Evolutionary conservation across 2,888 invertebrate genomes (phyloP).

Genomic region (Brachypterus glaber): DNA sequence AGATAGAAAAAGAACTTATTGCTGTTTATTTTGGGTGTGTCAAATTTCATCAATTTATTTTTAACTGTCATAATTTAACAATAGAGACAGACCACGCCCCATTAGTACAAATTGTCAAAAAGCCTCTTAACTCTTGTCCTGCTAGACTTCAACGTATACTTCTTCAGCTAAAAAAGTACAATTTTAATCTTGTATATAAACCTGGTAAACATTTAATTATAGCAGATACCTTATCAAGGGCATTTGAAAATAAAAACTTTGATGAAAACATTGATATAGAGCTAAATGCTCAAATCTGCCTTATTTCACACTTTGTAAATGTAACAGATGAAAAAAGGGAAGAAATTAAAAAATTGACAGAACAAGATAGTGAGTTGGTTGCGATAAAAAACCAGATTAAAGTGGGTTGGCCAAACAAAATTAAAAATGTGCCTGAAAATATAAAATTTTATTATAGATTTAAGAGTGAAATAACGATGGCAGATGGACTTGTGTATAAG

Average conservation of each 20-base stretch:
- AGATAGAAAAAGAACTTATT: slow-evolving; percentile 34
- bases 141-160: slow-evolving; percentile 11
- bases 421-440: background rate
- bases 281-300: background rate
- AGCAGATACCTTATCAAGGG: slow-evolving; percentile 11
- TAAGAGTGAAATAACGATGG: slow-evolving; percentile 8
- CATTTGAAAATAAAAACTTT: slow-evolving; percentile 3
- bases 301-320: background rate
- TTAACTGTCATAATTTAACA: slow-evolving; percentile 22
- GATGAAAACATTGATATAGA: slow-evolving; percentile 7
- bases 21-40: slow-evolving; percentile 23
- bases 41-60: slow-evolving; percentile 29
- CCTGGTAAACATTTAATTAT: slow-evolving; percentile 10
- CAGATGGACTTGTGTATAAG: slow-evolving; percentile 9
- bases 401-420: slow-evolving; percentile 13
- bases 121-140: slow-evolving; percentile 8
- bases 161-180: slow-evolving; percentile 7
- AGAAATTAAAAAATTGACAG: background rate
- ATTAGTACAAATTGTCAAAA: slow-evolving; percentile 26
- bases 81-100: slow-evolving; percentile 34
- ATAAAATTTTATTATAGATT: slow-evolving; percentile 5
- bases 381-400: background rate
- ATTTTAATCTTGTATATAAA: slow-evolving; percentile 10
- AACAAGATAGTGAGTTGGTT: background rate
- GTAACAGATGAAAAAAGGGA: background rate